Evolutionary conservation across 2,888 invertebrate species (phyloP).

Genomic region (Eledona agricola): DNA sequence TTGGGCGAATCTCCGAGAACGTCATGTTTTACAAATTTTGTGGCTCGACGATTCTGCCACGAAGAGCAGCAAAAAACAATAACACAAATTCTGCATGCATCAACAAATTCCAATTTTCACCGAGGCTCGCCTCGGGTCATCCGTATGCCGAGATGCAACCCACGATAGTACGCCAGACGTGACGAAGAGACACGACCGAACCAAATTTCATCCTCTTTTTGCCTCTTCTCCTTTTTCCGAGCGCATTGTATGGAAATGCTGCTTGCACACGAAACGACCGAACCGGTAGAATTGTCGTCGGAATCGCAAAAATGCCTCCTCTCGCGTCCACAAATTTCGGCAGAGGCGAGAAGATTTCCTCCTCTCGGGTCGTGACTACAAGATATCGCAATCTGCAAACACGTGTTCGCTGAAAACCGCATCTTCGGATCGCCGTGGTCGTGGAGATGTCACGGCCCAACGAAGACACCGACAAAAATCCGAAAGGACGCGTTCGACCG

Average conservation of each 20-base stretch:
- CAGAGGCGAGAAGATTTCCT: conserved; percentile 20
- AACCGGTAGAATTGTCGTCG: too few relatives aligned
- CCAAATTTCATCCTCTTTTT: conserved; percentile 1
- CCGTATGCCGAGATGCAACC: conserved; percentile 13
- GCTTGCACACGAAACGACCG: too few relatives aligned
- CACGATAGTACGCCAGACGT: conserved; percentile 13
- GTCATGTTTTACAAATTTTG: too few relatives aligned
- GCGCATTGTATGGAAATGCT: conserved; percentile 30
- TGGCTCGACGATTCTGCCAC: too few relatives aligned
- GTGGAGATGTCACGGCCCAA: conserved; percentile 18
- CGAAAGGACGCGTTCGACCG: conserved; percentile 4
- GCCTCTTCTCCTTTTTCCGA: background rate
- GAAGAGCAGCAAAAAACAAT: too few relatives aligned
- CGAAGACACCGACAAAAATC: conserved; percentile 4
- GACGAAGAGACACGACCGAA: conserved; percentile 14
- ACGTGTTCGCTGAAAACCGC: conserved; percentile 34
- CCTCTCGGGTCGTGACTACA: conserved; percentile 35
- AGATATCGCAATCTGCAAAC: conserved; percentile 37
- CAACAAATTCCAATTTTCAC: too few relatives aligned
- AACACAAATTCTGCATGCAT: too few relatives aligned
- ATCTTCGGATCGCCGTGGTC: conserved; percentile 19
- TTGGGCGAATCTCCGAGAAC: too few relatives aligned
- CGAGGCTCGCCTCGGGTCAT: too few relatives aligned
- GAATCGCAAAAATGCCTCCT: too few relatives aligned
- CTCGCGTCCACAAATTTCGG: conserved; percentile 11